Conservation (phyloP, 2,888 invertebrate species). For the Philonicus albiceps region DNA sequence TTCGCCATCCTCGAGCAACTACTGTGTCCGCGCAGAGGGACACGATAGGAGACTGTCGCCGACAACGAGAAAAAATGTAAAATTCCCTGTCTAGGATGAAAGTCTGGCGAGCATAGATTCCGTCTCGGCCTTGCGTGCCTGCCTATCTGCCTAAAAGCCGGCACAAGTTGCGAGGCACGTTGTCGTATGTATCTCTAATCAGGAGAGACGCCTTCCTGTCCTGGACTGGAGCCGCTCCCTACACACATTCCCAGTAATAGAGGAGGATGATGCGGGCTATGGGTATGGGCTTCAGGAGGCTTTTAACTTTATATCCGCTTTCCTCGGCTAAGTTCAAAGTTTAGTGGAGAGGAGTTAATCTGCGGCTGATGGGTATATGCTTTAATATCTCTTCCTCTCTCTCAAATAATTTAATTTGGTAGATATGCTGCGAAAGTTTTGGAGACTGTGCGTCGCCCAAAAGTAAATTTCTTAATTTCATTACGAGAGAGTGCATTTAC, state of each 20-base stretch:
- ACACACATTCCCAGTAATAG: background rate
- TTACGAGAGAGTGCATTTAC: background rate
- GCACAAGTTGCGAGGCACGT: background rate
- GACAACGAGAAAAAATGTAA: background rate
- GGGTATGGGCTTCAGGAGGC: background rate
- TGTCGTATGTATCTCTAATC: background rate
- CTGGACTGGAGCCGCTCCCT: background rate
- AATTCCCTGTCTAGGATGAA: background rate
- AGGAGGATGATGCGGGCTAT: background rate
- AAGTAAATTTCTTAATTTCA: background rate
- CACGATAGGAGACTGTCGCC: background rate
- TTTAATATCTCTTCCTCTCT: background rate
- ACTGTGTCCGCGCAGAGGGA: background rate
- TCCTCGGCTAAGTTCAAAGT: background rate
- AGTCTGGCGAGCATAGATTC: background rate
- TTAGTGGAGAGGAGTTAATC: constrained; percentile 2
- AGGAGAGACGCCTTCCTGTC: background rate
- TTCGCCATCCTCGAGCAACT: background rate
- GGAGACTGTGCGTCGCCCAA: background rate
- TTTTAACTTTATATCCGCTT: constrained; percentile 25
- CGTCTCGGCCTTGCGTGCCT: background rate
- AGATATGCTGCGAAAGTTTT: background rate
- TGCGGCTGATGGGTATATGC: background rate
- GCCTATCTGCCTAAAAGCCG: background rate
- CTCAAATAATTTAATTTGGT: constrained; percentile 16